Percentiles rank a stretch among this genome's conserved stretches.
phyloP scores from a whole-genome alignment of 2,113 vertebrate species.

The Limanda limanda region DNA sequence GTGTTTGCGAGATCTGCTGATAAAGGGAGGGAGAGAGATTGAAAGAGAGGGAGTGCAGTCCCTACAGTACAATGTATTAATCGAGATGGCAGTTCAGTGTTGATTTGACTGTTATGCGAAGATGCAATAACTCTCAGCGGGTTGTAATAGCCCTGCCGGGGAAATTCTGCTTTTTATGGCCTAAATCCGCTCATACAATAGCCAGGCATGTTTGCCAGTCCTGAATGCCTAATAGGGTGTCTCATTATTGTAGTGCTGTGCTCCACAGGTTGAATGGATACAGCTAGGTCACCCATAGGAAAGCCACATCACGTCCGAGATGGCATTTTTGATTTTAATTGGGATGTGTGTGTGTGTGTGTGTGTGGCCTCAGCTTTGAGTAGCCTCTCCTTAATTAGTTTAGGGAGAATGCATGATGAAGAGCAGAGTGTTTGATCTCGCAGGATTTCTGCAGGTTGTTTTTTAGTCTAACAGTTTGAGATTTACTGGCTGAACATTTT shows the following conservation, averaged over 20 bases:
- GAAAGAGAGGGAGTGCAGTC: slow-evolving; percentile 6
- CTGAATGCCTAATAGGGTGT: slow-evolving; percentile 17
- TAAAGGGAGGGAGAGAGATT: slow-evolving; percentile 1
- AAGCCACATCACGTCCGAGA: slow-evolving; percentile 32
- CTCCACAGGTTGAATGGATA: slow-evolving; percentile 48
- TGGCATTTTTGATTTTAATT: slow-evolving; percentile 70
- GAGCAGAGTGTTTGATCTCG: slow-evolving; percentile 41
- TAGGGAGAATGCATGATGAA: slow-evolving; percentile 18
- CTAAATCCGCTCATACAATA: slow-evolving; percentile 26
- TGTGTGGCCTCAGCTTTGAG: slow-evolving; percentile 35
- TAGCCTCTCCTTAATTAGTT: slow-evolving; percentile 61
- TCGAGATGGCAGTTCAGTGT: slow-evolving; percentile 51
- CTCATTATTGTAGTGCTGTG: slow-evolving; percentile 58
- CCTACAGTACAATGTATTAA: slow-evolving; percentile 37
- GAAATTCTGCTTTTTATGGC: slow-evolving; percentile 33
- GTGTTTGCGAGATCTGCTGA: slow-evolving; percentile 35
- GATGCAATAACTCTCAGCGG: slow-evolving; percentile 38
- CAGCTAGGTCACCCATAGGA: slow-evolving; percentile 51
- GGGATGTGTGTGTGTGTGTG: slow-evolving; percentile 31
- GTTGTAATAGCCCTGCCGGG: slow-evolving; percentile 33
- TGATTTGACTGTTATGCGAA: slow-evolving; percentile 50
- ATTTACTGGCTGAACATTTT: slow-evolving; percentile 41
- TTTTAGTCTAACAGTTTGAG: slow-evolving; percentile 35
- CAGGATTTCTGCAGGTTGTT: slow-evolving; percentile 38
- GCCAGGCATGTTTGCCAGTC: slow-evolving; percentile 41